Evolutionary conservation across 2,888 invertebrate genomes (phyloP).

Genomic region (Caenorhabditis angaria): DNA sequence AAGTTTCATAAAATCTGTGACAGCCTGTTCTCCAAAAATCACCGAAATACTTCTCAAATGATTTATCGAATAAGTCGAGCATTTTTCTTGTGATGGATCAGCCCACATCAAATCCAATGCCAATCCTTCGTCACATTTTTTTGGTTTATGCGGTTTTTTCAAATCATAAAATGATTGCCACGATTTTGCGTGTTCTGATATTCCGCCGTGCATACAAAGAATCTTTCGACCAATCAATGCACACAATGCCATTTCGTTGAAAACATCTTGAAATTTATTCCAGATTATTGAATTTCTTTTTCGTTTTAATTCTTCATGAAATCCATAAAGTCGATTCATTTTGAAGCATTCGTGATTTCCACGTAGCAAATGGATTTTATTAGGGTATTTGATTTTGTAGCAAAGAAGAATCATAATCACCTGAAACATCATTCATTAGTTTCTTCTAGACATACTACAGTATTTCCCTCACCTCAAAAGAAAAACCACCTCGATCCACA

Average conservation of each 20-base stretch:
- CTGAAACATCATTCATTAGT: no score
- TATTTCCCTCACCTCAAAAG: conserved; percentile 46
- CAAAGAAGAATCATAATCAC: conserved; percentile 58
- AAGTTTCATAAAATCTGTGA: conserved; percentile 48
- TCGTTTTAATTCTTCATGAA: conserved; percentile 57
- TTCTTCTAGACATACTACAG: no score
- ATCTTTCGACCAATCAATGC: conserved; percentile 50
- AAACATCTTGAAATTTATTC: conserved; percentile 54
- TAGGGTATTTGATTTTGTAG: conserved; percentile 57
- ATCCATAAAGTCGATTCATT: conserved; percentile 61
- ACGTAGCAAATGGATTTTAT: conserved; percentile 55
- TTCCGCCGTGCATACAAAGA: conserved; percentile 62
- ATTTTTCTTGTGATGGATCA: conserved; percentile 54
- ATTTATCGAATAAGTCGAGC: conserved; percentile 27
- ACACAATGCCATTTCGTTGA: conserved; percentile 60
- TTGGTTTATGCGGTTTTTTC: conserved; percentile 36
- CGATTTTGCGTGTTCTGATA: conserved; percentile 52
- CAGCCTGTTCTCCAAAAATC: conserved; percentile 56
- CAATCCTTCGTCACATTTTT: conserved; percentile 59
- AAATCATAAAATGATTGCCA: conserved; percentile 50
- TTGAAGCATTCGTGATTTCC: conserved; percentile 64
- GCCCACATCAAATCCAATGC: conserved; percentile 65
- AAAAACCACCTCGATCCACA: conserved; percentile 61
- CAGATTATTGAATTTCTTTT: conserved; percentile 55
- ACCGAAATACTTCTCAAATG: conserved; percentile 51